These are phyloP conservation scores for Ornithoptera priamus DNA, from an alignment of 2,888 invertebrate species.

Conservation along the genomic window DNA sequence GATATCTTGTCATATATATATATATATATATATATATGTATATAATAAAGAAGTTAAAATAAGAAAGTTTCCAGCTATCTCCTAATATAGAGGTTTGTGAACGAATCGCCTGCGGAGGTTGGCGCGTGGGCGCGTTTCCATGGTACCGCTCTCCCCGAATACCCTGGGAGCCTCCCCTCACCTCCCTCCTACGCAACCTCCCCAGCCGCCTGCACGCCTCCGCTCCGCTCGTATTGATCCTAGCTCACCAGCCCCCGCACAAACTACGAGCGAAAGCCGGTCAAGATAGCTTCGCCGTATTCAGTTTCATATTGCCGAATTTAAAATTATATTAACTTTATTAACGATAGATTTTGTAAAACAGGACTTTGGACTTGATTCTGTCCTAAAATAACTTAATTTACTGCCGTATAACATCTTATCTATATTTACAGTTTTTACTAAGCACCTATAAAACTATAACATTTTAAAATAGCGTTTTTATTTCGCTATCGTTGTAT, in stretches of 20 bases:
- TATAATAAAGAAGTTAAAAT: neutral
- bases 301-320: constrained; percentile 23
- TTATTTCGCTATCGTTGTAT: too few species aligned
- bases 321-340: neutral
- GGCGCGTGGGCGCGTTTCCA: constrained; percentile 74
- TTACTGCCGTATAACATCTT: too few species aligned
- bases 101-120: constrained; percentile 57
- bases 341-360: neutral
- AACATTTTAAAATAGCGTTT: too few species aligned
- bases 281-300: constrained; percentile 32
- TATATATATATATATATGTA: too few species aligned
- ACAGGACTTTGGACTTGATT: too few species aligned
- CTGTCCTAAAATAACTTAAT: too few species aligned
- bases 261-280: constrained; percentile 35
- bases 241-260: constrained; percentile 34
- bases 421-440: too few species aligned
- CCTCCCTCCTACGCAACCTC: constrained; percentile 24
- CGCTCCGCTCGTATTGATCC: constrained; percentile 38
- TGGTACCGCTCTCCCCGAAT: constrained; percentile 47
- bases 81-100: neutral
- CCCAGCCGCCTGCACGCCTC: constrained; percentile 25
- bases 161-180: constrained; percentile 35
- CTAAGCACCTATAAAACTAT: too few species aligned
- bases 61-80: neutral
- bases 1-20: neutral